Evolutionary conservation across 1,140 invertebrate species (phyloP), one percentile per base, ranked within the genome.

Genomic region (Rhopalosiphum maidis): DNA sequence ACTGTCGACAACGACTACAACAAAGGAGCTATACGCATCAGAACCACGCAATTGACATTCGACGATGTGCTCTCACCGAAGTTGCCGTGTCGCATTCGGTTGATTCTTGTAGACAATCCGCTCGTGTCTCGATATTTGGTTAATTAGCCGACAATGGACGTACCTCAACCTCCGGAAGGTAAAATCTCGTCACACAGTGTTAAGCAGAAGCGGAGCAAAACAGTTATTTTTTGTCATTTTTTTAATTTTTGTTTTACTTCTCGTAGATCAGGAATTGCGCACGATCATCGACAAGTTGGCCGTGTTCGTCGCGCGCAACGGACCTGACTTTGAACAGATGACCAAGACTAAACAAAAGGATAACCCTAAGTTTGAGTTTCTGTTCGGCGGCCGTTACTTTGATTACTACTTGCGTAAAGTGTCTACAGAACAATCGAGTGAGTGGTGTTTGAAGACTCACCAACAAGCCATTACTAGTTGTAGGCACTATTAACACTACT

Each of bases 231-330:
- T 41, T 87, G 18, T n/a, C 5, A 43, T 51, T 89, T 77, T 90
- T 8, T 41, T 22, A 43, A 18, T 43, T 43, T 77, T 82, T 35
- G 21, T 83, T 18, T 7, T 95, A n/a, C 30, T 77, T n/a, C 9
- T 18, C 30, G 30, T 77, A 99, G 98, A 99, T 96, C 97, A 97
- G 94, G 98, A 99, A 95, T 96, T 98, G 94, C 96, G 97, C 94
- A 99, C 99, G 96, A 99, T 99, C 95, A 99, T 99, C 95, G 99
- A 99, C 96, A 99, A 99, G 96, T 96, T 99, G 94, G 99, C 99
- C 4, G 98, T 99, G 95, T 99, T 99, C 97, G 99, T 99, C 93
- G 99, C 99, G 94, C 96, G 99, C 95, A 99, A 99, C 97, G 99
- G 99, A 37, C 98, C 98, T 4, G 99, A 99, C 95, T 99, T 99